Evolutionary conservation across 2,888 invertebrate genomes (phyloP), one percentile per base, ranked within the genome.

Genomic region (Ennomos erosarius): DNA sequence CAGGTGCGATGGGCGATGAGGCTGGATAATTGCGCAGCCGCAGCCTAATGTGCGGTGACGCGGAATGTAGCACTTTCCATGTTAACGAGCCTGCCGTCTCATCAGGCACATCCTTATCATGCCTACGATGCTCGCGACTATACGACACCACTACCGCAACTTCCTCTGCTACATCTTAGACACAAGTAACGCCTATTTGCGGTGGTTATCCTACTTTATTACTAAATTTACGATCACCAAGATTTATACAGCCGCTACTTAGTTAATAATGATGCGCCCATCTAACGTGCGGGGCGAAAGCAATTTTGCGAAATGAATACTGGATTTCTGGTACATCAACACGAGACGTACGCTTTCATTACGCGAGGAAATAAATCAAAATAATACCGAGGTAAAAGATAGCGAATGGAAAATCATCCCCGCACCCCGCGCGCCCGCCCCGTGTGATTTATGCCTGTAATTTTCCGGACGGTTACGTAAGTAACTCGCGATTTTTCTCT

Each of bases 381-480:
- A 90, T 90, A 90, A 90, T 90, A 87, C 87, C 78, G 79, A 85
- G 84, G 87, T 80, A 85, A 85, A 86, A 90, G 90, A 90, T 89
- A 90, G 88, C 87, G 90, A 88, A 90, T 90, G 85, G 89, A 90
- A 91, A 90, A 88, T 89, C 91, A 87, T 84, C 81, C 83, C 79
- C 78, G 76, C 79, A 68, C 76, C 76, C 78, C 62, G 69, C 72
- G 69, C 67, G 66, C 59, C 74, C 73, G 67, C 67, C 58, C 73
- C 73, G 66, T 69, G 79, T 90, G 90, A 90, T 90, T 90, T 90
- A 90, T 90, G 89, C 85, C 80, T 75, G 88, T 89, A 90, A 90
- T 90, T 90, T 90, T 88, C 88, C 90, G 84, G 87, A 81, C 85
- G 88, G 87, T 88, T 89, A 86, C 87, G 86, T 88, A 87, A 89